Evolutionary conservation across 2,113 vertebrate genomes (phyloP).

Genomic region (Dicrurus megarhynchus): DNA sequence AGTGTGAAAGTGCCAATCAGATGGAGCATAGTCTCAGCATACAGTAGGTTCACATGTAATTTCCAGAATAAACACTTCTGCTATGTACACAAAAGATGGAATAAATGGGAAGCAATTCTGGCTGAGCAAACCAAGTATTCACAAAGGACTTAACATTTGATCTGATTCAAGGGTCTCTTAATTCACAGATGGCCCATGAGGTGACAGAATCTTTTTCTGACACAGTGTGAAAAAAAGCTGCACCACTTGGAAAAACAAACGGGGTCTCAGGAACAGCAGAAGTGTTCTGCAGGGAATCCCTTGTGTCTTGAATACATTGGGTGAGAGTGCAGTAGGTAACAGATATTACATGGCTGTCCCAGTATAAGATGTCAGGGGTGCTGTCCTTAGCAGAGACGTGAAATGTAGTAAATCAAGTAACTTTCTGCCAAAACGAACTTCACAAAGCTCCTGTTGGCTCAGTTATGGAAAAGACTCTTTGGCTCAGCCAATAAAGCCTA

Average conservation of each 20-base stretch:
- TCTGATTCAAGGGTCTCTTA: constrained; percentile 47
- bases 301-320: neutral
- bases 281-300: constrained; percentile 18
- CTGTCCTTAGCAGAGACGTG: neutral
- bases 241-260: constrained; percentile 47
- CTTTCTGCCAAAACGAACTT: neutral
- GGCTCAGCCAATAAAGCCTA: neutral
- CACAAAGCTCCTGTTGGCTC: neutral
- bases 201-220: constrained; percentile 41
- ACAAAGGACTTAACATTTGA: constrained; percentile 41
- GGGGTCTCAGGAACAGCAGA: neutral
- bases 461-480: neutral
- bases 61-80: constrained; percentile 61
- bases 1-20: constrained; percentile 53
- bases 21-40: neutral
- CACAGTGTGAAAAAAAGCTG: neutral
- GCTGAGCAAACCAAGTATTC: constrained; percentile 27
- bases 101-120: constrained; percentile 56
- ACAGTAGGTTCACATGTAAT: constrained; percentile 42
- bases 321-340: neutral
- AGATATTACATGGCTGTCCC: neutral
- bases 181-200: constrained; percentile 39
- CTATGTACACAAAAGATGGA: constrained; percentile 48
- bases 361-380: neutral
- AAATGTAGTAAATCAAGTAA: neutral